Base-by-base conservation (phyloP, 2,113 vertebrate genomes). In the Catharus minimus region DNA sequence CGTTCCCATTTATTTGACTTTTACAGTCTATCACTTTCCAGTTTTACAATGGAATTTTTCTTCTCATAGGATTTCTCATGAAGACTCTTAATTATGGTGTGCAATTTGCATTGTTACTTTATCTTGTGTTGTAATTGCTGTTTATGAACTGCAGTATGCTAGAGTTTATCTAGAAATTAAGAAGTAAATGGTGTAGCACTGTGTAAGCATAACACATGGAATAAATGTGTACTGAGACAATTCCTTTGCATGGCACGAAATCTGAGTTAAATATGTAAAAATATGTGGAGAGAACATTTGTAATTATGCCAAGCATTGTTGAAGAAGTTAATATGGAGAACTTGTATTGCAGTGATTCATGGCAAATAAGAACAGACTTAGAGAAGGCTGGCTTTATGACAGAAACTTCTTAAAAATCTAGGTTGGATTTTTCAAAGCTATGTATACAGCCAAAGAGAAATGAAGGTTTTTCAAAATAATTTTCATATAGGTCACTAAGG, bases 151-250 rank as follows among this genome's bases (percentile, higher is more conserved):
- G n/a, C 4, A 5, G 7, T 90, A 1, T 50, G 17, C 17, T 75
- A 28, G 32, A 53, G n/a, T 44, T 90, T 89, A 27, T 82, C n/a
- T 75, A 52, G 65, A 90, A 92, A 75, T 27, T 15, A 41, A 78
- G 57, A 75, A 81, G 14, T 80, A 83, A 80, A 81, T 60, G 22
- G 17, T 4, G 1, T 78, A 60, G 38, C 11, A 43, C 22, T 52
- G 5, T 52, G 12, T 68, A 68, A 52, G 41, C 13, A 10, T 75
- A 68, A 61, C 4, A 6, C 36, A 6, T 10, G 15, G 64, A 88
- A 46, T 65, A 46, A 65, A 24, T 61, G 39, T 64, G 47, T 74
- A 28, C 10, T 44, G 82, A 81, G 38, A 78, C 7, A 10, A 43
- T 79, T 64, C 22, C 32, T 76, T 72, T 53, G 12, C 23, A 15